These are phyloP conservation scores for Galleria mellonella DNA, from an alignment of 1,140 invertebrate species.

Conservation along the genomic window DNA sequence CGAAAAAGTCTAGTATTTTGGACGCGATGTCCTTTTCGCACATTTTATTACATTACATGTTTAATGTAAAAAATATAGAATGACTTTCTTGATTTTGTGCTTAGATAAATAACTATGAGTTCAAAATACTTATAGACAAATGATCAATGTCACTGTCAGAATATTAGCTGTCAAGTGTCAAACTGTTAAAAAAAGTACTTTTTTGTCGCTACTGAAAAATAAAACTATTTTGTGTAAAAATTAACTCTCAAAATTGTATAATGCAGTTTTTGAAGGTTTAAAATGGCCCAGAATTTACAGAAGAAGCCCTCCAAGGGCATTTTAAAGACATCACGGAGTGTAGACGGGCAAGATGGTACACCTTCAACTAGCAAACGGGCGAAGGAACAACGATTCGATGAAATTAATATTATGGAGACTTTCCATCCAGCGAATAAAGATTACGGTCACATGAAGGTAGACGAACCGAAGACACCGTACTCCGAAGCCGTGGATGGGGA, in stretches of 20 bases:
- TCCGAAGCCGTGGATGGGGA: conserved; percentile 81
- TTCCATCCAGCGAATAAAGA: conserved; percentile 98
- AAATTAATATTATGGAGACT: conserved; percentile 99
- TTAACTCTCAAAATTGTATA: conserved; percentile 18
- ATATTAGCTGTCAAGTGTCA: conserved; percentile 7
- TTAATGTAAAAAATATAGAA: too few relatives aligned
- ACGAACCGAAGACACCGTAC: conserved; percentile 98
- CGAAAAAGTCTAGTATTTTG: too few relatives aligned
- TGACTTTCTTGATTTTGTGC: too few relatives aligned
- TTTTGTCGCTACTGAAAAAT: conserved; percentile 28
- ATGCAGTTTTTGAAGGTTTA: conserved; percentile 31
- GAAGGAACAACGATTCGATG: conserved; percentile 96
- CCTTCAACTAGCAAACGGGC: conserved; percentile 75
- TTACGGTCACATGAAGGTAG: conserved; percentile 99
- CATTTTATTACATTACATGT: too few relatives aligned
- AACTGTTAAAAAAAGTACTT: conserved; percentile 1
- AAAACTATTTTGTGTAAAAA: conserved; percentile 16
- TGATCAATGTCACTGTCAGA: conserved; percentile 22
- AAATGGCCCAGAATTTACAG: conserved; percentile 70
- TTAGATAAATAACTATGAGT: too few relatives aligned
- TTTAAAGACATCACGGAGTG: conserved; percentile 91
- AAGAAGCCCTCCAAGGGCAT: conserved; percentile 93
- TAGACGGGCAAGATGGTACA: conserved; percentile 65
- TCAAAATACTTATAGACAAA: too few relatives aligned
- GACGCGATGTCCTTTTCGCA: too few relatives aligned